Base-by-base conservation (phyloP, 2,888 invertebrate species). In the Ormyrus pomaceus region DNA sequence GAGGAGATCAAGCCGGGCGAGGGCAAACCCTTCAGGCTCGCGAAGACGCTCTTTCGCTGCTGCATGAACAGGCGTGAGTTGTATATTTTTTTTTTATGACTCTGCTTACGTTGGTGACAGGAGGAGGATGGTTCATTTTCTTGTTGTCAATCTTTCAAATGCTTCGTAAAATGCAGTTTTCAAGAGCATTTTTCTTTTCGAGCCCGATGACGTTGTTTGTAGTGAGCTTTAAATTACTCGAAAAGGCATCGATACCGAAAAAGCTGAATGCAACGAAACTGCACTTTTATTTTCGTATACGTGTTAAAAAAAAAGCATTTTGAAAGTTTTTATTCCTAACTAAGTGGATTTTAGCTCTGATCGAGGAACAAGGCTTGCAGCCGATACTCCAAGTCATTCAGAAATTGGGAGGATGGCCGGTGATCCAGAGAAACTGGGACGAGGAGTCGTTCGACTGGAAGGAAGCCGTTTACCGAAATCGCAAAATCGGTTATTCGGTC, bases 41-140 rank as follows among this genome's bases (percentile, higher is more conserved):
- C 95, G n/a, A 97, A 97, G 89, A 94, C 94, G 46, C 91, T 98
- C 82, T 98, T 96, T 92, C 93, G 93, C 86, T 95, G 96, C 72
- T 98, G 98, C 91, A 96, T 97, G 94, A 96, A 98, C 89, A 94
- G 95, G 91, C 94, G 96, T 96, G 92, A 94, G 94, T 93, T 75
- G 45, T 51, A 4, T 34, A 3, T 34, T 65, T 58, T 7, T 9
- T 66, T 58, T 46, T 13, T 50, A 55, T 1, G 11, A 68, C 19
- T 11, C 9, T 64, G 45, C 6, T 65, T 48, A 51, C 4, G 34
- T 4, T 2, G 4, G 34, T 0, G 34, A 34, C 34, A 2, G 34
- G 34, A 34, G 34, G 34, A 34, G 34, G 34, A 34, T 34, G 34
- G 34, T 51, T 51, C 51, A 10, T 19, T 65, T 65, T 7, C 19